Evolutionary conservation across 2,888 invertebrate genomes (phyloP), one percentile per base, ranked within the genome.

Genomic region (Brachyptera putata): DNA sequence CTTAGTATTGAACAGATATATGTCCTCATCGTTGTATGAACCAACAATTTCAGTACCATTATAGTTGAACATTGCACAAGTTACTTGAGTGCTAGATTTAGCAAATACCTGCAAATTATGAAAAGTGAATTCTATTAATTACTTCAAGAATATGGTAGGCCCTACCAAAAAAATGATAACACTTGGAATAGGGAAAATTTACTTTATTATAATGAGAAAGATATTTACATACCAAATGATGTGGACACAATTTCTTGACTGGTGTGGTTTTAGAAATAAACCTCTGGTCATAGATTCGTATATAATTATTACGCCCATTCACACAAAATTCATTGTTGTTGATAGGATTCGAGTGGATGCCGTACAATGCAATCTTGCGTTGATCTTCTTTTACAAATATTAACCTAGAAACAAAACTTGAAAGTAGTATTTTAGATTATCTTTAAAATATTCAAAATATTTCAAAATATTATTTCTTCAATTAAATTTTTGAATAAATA

Each of bases 1-100:
- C 39, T 71, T 77, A 16, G 84, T 81, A 72, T 93, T 87, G 70
- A 94, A 96, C 36, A 95, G 77, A 75, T 92, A 96, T 66, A 97
- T 89, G 68, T 92, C 89, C 64, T 94, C 94, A 71, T 95, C 93
- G 74, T 91, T 95, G 74, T 95, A 96, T 0, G 93, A 91, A n/a
- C 90, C 95, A 11, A 97, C 77, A 56, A 97, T 85, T 78, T 95
- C 93, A 56, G 87, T 83, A 43, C 96, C 96, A 74, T 91, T 86
- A 76, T 91, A 85, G 76, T 91, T 96, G 76, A 92, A 97, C 1
- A 93, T 85, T 5, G 92, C 91, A 70, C 91, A 91, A 0, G 96
- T 95, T 1, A 96, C 84, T 71, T 92, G 88, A 13, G 80, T 76
- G 64, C 74, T 73, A 55, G 72, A 70, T 63, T 76, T 72, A 57